A percentile compares a stretch with the other conserved stretches of the same genome.
Conservation (phyloP, 2,797 vertebrate species). For the Centropyge bicolor region DNA sequence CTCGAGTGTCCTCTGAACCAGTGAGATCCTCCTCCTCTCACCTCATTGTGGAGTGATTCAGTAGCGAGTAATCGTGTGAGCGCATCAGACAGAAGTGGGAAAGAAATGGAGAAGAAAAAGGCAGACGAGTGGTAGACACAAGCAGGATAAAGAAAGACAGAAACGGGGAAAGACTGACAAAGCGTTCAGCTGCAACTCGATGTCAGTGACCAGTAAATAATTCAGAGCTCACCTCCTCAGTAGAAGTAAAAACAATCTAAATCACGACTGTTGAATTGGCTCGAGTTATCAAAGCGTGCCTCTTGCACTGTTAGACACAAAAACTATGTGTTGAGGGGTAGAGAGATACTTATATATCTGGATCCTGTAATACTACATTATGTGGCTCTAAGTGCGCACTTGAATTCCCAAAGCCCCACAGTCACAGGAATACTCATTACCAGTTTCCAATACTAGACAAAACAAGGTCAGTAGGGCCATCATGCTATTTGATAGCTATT, state of each 20-base stretch:
- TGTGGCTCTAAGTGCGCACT: background rate
- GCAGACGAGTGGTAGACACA: constrained; percentile 9
- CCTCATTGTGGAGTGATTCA: constrained; percentile 52
- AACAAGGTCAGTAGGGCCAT: constrained; percentile 13
- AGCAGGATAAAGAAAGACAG: constrained; percentile 1
- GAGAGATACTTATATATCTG: background rate
- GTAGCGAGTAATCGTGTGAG: constrained; percentile 38
- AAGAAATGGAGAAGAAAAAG: background rate
- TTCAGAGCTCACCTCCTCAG: background rate
- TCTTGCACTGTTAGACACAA: background rate
- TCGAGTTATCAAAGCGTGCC: background rate
- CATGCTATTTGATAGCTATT: background rate
- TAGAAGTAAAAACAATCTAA: background rate
- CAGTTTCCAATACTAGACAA: constrained; percentile 18
- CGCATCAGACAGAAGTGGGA: constrained; percentile 15
- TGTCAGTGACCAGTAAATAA: constrained; percentile 2
- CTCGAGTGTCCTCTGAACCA: background rate
- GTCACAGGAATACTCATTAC: background rate
- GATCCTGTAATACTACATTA: constrained; percentile 12
- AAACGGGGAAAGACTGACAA: background rate
- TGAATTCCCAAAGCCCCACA: background rate
- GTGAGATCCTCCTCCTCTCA: constrained; percentile 28
- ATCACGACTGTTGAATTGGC: background rate
- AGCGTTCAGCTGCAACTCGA: constrained; percentile 9
- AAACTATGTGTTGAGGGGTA: background rate